Percentiles rank a stretch among this genome's conserved stretches.
Conservation (phyloP, 2,888 invertebrate genomes). For the Eristalis intricaria region DNA sequence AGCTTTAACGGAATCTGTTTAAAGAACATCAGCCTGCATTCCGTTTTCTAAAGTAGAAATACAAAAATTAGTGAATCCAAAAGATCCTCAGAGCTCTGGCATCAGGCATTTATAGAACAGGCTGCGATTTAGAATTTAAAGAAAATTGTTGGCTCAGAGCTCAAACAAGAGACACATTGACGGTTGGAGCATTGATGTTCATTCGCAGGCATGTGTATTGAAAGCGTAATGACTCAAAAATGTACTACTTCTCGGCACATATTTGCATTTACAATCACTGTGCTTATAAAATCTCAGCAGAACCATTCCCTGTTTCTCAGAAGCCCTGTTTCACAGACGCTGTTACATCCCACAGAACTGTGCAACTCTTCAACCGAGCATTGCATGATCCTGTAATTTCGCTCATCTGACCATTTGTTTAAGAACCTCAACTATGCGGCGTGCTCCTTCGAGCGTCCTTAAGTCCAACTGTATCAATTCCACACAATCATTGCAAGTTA, state of each 20-base stretch:
- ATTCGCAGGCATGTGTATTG: not conserved
- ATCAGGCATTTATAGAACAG: no score
- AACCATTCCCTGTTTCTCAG: not conserved
- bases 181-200: no score
- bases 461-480: conserved; percentile 28
- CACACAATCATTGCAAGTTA: conserved; percentile 39
- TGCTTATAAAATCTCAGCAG: not conserved
- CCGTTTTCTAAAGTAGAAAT: no score
- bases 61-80: no score
- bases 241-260: not conserved
- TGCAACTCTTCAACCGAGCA: conserved; percentile 5
- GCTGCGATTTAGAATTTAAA: no score
- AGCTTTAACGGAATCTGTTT: no score
- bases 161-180: no score
- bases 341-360: not conserved
- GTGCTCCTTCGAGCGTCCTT: not conserved
- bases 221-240: not conserved
- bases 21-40: no score
- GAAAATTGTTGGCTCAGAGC: no score
- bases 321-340: not conserved
- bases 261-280: not conserved
- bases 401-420: conserved; percentile 13
- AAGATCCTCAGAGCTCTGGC: no score
- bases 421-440: not conserved
- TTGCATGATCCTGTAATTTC: not conserved